Evolutionary conservation across 2,888 invertebrate species (phyloP), one percentile per base, ranked within the genome.

Genomic region (Amorpha juglandis): DNA sequence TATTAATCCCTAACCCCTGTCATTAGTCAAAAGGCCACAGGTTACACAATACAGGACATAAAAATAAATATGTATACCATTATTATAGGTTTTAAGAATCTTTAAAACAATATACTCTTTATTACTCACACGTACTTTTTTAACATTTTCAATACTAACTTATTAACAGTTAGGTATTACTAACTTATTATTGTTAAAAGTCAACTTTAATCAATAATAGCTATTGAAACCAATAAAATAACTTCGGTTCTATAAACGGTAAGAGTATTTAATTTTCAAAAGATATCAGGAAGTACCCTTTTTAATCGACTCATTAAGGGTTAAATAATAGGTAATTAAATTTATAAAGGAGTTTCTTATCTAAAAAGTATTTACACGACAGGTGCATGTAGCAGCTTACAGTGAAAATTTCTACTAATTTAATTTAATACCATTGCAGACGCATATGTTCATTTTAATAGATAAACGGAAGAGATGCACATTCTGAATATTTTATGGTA

Each of bases 261-360:
- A 19, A 55, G 14, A 3, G 0, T 6, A 19, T 58, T 38, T 42
- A 16, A 58, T 58, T 58, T 58, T 38, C 9, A 58, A 38, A 27
- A 42, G 16, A 58, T 58, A 58, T 58, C 58, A 58, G 58, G 42
- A 58, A 58, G 19, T 58, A 42, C 35, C 47, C 11, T 48, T 48
- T 66, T 68, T 67, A 58, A 65, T 64, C 64, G 58, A 70, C 73
- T 73, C 78, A 80, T 75, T 77, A 79, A 71, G 71, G 47, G 58
- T 65, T 68, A 69, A 74, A 71, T 69, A 75, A 78, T 76, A 76
- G 71, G 72, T 74, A 76, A 68, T 74, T 76, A 74, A 76, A 76
- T 73, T 70, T 64, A 70, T 68, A 50, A 67, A 67, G 8, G 52
- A 69, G 58, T 72, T 65, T 69, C 71, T 78, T 77, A 81, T 81